Percentiles rank a stretch among this genome's conserved stretches.
Conservation (phyloP, 2,113 vertebrate species). For the Neofelis nebulosa region DNA sequence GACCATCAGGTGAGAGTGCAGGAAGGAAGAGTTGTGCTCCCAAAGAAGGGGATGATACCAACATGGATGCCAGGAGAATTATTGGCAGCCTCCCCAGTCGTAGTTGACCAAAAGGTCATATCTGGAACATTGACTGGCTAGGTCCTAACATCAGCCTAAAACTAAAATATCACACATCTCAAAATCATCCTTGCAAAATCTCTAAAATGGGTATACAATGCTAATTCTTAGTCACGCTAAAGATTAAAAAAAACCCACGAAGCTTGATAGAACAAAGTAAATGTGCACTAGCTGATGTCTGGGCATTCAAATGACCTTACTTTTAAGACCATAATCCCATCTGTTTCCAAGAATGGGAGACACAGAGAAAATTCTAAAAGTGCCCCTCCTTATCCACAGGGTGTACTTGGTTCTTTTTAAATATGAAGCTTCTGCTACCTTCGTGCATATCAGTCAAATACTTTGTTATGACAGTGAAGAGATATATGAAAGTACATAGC, state of each 20-base stretch:
- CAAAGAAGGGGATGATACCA: background rate
- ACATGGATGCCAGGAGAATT: background rate
- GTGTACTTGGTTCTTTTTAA: background rate
- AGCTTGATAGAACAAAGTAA: background rate
- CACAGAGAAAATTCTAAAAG: background rate
- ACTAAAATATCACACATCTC: background rate
- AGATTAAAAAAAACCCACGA: background rate
- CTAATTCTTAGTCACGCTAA: background rate
- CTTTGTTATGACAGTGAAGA: background rate
- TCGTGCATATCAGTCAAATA: background rate
- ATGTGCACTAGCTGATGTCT: background rate
- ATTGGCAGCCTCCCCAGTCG: background rate
- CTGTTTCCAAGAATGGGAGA: background rate
- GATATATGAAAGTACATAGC: background rate
- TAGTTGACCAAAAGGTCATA: background rate
- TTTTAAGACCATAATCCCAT: background rate
- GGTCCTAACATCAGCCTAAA: background rate
- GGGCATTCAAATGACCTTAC: background rate
- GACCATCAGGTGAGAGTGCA: background rate
- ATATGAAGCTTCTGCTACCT: background rate
- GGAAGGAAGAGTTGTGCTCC: background rate
- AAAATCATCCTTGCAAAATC: background rate
- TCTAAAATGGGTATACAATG: background rate
- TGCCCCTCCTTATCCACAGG: background rate
- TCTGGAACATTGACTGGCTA: background rate